Evolutionary conservation across 1,140 invertebrate genomes (phyloP).

Genomic region (Archivesica marissinica): DNA sequence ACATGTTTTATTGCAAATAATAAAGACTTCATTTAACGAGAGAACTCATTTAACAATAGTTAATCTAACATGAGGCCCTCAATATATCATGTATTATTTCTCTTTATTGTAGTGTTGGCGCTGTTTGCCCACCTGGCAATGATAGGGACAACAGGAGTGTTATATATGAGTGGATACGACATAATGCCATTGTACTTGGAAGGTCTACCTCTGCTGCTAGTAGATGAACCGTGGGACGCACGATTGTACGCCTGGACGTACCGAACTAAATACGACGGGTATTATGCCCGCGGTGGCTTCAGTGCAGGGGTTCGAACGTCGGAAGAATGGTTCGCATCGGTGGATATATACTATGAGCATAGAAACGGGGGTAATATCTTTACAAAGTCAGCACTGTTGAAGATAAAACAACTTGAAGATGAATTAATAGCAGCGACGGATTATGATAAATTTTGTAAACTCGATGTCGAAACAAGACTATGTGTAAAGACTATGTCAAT

Average conservation of each 20-base stretch:
- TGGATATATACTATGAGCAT: conserved; percentile 42
- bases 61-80: no score
- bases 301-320: not conserved
- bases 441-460: conserved; percentile 55
- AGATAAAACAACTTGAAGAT: conserved; percentile 62
- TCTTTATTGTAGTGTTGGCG: conserved; percentile 40
- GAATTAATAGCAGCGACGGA: conserved; percentile 5
- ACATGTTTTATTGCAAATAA: no score
- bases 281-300: not conserved
- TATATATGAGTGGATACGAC: conserved; percentile 63
- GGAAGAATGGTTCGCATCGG: not conserved
- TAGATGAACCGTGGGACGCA: conserved; percentile 45
- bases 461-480: not conserved
- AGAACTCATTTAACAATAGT: no score
- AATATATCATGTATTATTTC: conserved; percentile 69
- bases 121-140: conserved; percentile 44
- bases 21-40: no score
- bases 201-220: conserved; percentile 61
- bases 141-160: conserved; percentile 66
- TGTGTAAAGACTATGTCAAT: conserved; percentile 56
- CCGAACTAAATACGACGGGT: conserved; percentile 1
- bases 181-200: conserved; percentile 66
- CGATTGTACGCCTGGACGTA: conserved; percentile 52
- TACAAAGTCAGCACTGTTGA: conserved; percentile 31
- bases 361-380: conserved; percentile 48